Evolutionary conservation across 1,140 invertebrate genomes (phyloP), one percentile per base, ranked within the genome.

Genomic region (Anastrepha ludens): DNA sequence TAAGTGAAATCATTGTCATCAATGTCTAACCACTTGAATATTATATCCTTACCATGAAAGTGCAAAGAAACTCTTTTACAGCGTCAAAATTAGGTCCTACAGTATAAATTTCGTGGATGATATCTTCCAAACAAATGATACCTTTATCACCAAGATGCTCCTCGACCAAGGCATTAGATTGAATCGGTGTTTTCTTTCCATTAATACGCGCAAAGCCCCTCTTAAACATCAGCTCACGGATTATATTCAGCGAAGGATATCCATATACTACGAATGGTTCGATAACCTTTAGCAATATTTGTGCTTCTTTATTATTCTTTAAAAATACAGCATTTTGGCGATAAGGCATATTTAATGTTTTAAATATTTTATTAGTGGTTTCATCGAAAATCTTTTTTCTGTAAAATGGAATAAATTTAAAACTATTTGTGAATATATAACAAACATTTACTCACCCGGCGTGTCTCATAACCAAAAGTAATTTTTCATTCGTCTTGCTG

Each of bases 91-190:
- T 93, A 0, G 90, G 90, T 3, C 91, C 92, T 29, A 93, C 92
- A 20, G 92, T 93, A n/a, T 89, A 92, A 58, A 93, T 91, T 87
- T 93, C 93, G 85, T 93, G 93, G 7, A 93, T 91, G n/a, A 93
- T 92, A 87, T 93, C 93, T 87, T 93, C 93, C 88, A 93, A 87
- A 74, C 93, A 92, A 86, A 93, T 93, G 6, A 93, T 89, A 58
- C 92, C 93, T 64, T 91, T 90, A 1, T 92, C 90, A 2, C 93
- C 92, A 65, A 93, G 86, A 3, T 91, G 89, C 86, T 93, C 90
- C 87, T 91, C 92, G 8, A 93, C 90, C 89, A 93, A 89, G 47
- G 90, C 91, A 88, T 92, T 92, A 2, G 91, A 94, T 89, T 92
- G 91, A 60, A 93, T 93, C 9, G 91, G 88, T 3, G 90, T 91